A percentile compares a stretch with the other conserved stretches of the same genome.
Conservation (phyloP, 2,888 invertebrate genomes). For the Lymantria monacha region DNA sequence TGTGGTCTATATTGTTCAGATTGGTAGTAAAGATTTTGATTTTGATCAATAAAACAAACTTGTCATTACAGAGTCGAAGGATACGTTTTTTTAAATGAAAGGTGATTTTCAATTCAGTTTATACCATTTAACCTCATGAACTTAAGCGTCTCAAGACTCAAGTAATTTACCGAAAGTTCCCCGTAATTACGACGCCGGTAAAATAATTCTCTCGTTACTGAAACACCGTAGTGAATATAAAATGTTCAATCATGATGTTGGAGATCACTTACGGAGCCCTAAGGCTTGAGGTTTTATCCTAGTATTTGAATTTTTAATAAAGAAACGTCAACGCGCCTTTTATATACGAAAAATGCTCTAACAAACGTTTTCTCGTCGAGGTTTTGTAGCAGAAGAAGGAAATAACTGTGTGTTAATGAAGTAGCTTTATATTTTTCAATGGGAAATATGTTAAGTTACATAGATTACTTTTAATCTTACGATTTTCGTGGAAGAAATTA, state of each 20-base stretch:
- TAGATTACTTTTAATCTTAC: neutral
- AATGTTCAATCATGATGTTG: slow-evolving; percentile 63
- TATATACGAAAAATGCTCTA: slow-evolving; percentile 39
- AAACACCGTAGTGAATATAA: slow-evolving; percentile 61
- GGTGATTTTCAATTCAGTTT: neutral
- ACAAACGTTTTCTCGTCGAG: slow-evolving; percentile 45
- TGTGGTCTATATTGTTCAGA: neutral
- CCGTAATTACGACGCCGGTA: slow-evolving; percentile 18
- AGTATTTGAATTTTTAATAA: slow-evolving; percentile 59
- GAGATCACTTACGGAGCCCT: slow-evolving; percentile 47
- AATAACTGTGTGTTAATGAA: slow-evolving; percentile 41
- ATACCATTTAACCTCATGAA: slow-evolving; percentile 12
- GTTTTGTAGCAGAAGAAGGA: slow-evolving; percentile 27
- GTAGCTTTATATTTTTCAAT: slow-evolving; percentile 31
- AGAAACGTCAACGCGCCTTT: slow-evolving; percentile 38
- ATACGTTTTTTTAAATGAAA: too few relatives aligned
- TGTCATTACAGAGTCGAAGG: too few relatives aligned
- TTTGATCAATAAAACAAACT: too few relatives aligned
- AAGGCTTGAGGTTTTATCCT: slow-evolving; percentile 37
- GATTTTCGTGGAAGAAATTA: too few relatives aligned
- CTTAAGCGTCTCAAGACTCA: slow-evolving; percentile 8
- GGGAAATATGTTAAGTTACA: slow-evolving; percentile 25
- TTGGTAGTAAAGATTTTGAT: too few relatives aligned
- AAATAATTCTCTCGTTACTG: slow-evolving; percentile 54
- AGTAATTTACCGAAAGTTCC: slow-evolving; percentile 15